Conservation (phyloP, 2,888 invertebrate species). For the Pantelozetes paolii region DNA sequence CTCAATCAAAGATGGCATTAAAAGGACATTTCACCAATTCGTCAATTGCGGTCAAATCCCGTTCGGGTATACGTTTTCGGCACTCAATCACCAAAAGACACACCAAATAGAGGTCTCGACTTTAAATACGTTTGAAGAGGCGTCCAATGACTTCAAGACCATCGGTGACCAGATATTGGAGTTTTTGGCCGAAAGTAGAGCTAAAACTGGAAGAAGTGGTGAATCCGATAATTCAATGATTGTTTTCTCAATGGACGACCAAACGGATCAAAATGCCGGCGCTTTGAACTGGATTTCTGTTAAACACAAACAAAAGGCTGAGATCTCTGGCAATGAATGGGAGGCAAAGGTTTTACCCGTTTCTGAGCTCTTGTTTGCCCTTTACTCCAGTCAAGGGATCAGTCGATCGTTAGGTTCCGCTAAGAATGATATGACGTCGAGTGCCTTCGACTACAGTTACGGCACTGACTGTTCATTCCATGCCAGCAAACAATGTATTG, state of each 20-base stretch:
- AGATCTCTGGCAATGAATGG: neutral
- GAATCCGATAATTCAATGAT: neutral
- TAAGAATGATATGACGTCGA: neutral
- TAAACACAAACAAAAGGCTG: neutral
- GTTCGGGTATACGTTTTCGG: neutral
- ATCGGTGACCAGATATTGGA: neutral
- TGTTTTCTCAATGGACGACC: neutral
- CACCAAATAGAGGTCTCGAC: conserved; percentile 37
- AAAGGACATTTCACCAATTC: conserved; percentile 8
- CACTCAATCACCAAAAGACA: conserved; percentile 5
- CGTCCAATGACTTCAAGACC: neutral
- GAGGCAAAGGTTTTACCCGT: neutral
- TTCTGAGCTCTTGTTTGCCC: neutral
- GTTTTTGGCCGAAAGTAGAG: neutral
- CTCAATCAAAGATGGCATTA: conserved; percentile 26
- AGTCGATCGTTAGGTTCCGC: neutral
- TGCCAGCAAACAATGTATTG: neutral
- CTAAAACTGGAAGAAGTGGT: neutral
- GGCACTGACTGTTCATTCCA: conserved; percentile 22
- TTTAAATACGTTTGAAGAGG: neutral
- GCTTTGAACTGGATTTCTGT: conserved; percentile 10
- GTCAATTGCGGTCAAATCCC: conserved; percentile 25
- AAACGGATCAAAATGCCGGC: conserved; percentile 1
- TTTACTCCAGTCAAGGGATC: neutral
- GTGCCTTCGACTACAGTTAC: neutral